phyloP scores from a whole-genome alignment of 2,113 vertebrate genomes.

The Galbula dea region DNA sequence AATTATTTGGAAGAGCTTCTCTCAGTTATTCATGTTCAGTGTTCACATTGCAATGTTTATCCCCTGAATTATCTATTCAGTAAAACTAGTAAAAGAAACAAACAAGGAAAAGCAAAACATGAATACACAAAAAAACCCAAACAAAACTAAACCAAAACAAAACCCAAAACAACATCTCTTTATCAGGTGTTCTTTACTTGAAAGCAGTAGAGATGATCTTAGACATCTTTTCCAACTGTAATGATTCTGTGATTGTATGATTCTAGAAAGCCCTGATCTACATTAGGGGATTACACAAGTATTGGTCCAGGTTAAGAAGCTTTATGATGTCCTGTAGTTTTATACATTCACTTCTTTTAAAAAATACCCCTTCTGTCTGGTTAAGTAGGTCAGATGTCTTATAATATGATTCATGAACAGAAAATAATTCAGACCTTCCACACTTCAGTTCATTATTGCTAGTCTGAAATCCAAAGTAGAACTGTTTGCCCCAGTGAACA shows the following conservation, averaged over 20 bases:
- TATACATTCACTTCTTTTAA: neutral
- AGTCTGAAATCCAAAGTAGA: neutral
- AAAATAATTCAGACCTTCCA: neutral
- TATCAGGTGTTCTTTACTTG: neutral
- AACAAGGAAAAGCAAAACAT: neutral
- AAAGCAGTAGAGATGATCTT: neutral
- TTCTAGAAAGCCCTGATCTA: neutral
- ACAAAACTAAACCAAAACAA: no score
- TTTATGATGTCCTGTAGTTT: neutral
- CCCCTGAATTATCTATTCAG: neutral
- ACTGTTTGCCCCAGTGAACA: neutral
- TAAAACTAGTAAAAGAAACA: neutral
- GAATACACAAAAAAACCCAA: fast-evolving
- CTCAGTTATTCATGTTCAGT: neutral
- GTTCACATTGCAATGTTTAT: neutral
- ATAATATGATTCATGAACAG: neutral
- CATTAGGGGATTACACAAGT: neutral
- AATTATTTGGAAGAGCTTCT: neutral
- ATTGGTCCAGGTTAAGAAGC: neutral
- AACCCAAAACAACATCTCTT: neutral
- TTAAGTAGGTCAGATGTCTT: neutral
- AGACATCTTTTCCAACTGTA: no score
- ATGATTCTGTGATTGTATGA: no score
- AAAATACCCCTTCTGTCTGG: neutral
- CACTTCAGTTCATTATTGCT: neutral